A percentile compares a stretch with the other conserved stretches of the same genome.
These are phyloP conservation scores for Eciton burchellii DNA, from an alignment of 1,140 invertebrate genomes.

Conservation along the genomic window DNA sequence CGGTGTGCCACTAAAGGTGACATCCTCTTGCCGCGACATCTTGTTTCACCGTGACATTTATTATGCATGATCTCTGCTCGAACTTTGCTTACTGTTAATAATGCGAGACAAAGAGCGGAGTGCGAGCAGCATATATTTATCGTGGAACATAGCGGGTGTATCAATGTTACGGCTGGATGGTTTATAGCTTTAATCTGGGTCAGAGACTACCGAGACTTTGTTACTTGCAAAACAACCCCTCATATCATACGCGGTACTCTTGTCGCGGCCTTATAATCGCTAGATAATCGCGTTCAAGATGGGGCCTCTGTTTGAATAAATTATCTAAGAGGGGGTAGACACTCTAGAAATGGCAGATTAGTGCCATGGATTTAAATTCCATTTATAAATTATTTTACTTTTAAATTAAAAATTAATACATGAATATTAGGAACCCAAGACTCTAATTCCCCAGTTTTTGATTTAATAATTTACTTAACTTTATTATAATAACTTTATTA, in stretches of 20 bases:
- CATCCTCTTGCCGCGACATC: constrained; percentile 15
- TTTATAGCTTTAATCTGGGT: constrained; percentile 74
- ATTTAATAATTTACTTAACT: too few relatives aligned
- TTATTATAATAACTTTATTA: too few relatives aligned
- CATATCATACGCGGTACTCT: constrained; percentile 8
- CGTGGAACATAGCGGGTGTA: constrained; percentile 44
- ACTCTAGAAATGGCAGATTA: too few relatives aligned
- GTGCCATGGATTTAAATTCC: too few relatives aligned
- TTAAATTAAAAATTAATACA: too few relatives aligned
- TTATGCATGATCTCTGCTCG: constrained; percentile 10
- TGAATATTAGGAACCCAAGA: too few relatives aligned
- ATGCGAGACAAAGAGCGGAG: not conserved
- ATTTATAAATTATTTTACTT: too few relatives aligned
- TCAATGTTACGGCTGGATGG: constrained; percentile 67
- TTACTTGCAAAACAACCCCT: constrained; percentile 39
- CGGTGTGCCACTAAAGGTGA: not conserved
- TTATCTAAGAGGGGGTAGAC: not conserved
- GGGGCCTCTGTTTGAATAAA: not conserved
- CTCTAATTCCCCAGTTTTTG: too few relatives aligned
- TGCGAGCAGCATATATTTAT: constrained; percentile 24
- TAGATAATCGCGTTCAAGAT: constrained; percentile 1
- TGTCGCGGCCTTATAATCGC: constrained; percentile 3
- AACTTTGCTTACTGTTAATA: constrained; percentile 36
- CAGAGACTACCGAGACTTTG: constrained; percentile 71
- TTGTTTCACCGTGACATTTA: constrained; percentile 40